phyloP scores from a whole-genome alignment of 2,113 vertebrate genomes.

The Penelope pileata region DNA sequence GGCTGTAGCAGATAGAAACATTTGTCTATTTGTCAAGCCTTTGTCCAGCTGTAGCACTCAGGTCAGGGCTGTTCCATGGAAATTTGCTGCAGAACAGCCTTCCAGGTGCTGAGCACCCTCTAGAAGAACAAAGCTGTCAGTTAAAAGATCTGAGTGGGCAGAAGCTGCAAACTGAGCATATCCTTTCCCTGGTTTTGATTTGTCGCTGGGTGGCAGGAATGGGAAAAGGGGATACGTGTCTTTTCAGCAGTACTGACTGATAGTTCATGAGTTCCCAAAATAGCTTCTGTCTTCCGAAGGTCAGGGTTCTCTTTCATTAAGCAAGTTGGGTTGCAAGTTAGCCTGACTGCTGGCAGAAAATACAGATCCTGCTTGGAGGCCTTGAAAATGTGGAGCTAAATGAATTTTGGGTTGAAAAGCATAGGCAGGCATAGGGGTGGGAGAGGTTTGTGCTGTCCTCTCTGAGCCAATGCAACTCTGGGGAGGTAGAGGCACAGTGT shows the following conservation, averaged over 20 bases:
- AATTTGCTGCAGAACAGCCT: not conserved
- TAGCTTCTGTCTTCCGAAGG: not conserved
- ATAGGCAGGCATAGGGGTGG: not conserved
- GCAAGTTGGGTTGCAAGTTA: not conserved
- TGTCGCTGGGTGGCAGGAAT: not conserved
- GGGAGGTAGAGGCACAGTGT: fast-evolving
- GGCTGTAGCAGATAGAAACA: not conserved
- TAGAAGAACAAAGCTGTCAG: not conserved
- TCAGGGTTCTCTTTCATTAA: not conserved
- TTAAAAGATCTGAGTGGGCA: not conserved
- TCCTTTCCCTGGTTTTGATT: not conserved
- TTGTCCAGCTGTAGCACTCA: no score
- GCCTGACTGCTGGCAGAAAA: not conserved
- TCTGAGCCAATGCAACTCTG: fast-evolving
- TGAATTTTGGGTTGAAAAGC: not conserved
- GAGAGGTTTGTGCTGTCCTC: not conserved
- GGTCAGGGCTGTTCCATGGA: not conserved
- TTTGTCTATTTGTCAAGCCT: not conserved
- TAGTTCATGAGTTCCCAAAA: slow-evolving; percentile 10
- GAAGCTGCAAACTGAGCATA: not conserved
- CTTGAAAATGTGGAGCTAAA: not conserved
- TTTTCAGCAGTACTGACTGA: not conserved
- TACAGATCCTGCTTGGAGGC: not conserved
- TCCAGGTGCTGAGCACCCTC: not conserved
- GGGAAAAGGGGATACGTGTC: not conserved